Percentiles rank a stretch among this genome's conserved stretches.
These are phyloP conservation scores for Labeo calbasu DNA, from an alignment of 2,797 vertebrate genomes.

Conservation along the genomic window DNA sequence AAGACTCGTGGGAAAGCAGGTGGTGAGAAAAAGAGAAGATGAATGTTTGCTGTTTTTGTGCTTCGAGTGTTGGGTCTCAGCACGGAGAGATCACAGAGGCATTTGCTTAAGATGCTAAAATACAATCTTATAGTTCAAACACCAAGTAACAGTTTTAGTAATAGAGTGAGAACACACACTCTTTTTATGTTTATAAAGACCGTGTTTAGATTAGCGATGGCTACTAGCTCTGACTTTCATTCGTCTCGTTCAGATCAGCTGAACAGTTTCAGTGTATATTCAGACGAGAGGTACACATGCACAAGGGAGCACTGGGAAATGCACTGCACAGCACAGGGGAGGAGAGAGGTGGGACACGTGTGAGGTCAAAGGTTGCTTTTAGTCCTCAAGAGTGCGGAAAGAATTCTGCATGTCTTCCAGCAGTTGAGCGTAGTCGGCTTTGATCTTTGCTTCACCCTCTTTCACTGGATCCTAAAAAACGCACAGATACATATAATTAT, in stretches of 20 bases:
- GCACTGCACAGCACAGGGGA: conserved; percentile 42
- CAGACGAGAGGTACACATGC: conserved; percentile 35
- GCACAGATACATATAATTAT: neutral
- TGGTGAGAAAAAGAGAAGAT: conserved; percentile 26
- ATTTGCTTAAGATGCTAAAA: conserved; percentile 36
- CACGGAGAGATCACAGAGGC: conserved; percentile 30
- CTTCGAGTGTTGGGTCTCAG: conserved; percentile 28
- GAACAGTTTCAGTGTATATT: conserved; percentile 29
- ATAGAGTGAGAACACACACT: conserved; percentile 16
- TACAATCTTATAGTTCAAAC: conserved; percentile 31
- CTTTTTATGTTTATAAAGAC: neutral
- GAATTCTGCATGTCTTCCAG: conserved; percentile 97
- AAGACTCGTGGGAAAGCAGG: conserved; percentile 37
- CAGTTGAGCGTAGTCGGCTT: conserved; percentile 89
- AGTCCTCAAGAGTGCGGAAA: conserved; percentile 91
- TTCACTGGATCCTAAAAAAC: conserved; percentile 89
- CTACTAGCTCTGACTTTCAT: conserved; percentile 1
- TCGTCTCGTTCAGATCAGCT: conserved; percentile 1
- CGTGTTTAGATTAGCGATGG: conserved; percentile 2
- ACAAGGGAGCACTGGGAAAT: conserved; percentile 42
- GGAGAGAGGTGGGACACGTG: conserved; percentile 13
- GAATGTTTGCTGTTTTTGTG: conserved; percentile 23
- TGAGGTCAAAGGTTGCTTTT: conserved; percentile 44
- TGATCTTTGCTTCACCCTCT: conserved; percentile 94
- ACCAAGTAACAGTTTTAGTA: conserved; percentile 14